A percentile compares a stretch with the other conserved stretches of the same genome.
These are phyloP conservation scores for Cerceris rybyensis DNA, from an alignment of 2,888 invertebrate genomes.

Conservation along the genomic window DNA sequence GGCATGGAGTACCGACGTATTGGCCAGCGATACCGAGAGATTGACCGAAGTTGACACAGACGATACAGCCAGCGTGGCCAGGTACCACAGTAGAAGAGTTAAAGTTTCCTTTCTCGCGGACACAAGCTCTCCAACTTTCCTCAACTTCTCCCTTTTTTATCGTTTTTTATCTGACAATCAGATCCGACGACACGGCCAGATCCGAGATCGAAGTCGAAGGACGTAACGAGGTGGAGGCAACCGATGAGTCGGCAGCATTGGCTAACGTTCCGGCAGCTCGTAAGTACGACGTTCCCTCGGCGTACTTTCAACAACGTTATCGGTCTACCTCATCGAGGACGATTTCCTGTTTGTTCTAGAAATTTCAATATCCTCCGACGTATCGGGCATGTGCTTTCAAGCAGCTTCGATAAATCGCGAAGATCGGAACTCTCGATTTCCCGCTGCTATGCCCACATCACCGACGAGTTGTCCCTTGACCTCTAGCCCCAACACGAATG, in stretches of 20 bases:
- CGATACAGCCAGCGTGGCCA: slow-evolving; percentile 86
- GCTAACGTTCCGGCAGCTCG: slow-evolving; percentile 72
- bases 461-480: slow-evolving; percentile 73
- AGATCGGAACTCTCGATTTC: slow-evolving; percentile 43
- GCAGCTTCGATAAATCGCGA: background rate
- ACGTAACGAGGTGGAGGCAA: slow-evolving; percentile 81
- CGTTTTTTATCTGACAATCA: slow-evolving; percentile 22
- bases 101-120: no score
- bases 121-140: no score
- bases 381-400: no score
- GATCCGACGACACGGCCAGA: slow-evolving; percentile 90
- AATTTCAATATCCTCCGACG: background rate
- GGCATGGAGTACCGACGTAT: slow-evolving; percentile 98
- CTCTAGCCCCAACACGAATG: slow-evolving; percentile 77
- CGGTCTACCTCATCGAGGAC: no score
- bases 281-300: slow-evolving; percentile 53
- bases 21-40: slow-evolving; percentile 95
- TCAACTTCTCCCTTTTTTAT: no score
- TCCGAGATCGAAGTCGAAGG: slow-evolving; percentile 83
- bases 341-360: background rate
- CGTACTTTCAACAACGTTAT: no score
- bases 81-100: slow-evolving; percentile 70
- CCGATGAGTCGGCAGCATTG: slow-evolving; percentile 79
- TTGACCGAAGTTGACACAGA: slow-evolving; percentile 92
- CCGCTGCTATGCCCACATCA: slow-evolving; percentile 71